Conservation (phyloP, 2,113 vertebrate genomes). For the Ceyx cyanopectus region DNA sequence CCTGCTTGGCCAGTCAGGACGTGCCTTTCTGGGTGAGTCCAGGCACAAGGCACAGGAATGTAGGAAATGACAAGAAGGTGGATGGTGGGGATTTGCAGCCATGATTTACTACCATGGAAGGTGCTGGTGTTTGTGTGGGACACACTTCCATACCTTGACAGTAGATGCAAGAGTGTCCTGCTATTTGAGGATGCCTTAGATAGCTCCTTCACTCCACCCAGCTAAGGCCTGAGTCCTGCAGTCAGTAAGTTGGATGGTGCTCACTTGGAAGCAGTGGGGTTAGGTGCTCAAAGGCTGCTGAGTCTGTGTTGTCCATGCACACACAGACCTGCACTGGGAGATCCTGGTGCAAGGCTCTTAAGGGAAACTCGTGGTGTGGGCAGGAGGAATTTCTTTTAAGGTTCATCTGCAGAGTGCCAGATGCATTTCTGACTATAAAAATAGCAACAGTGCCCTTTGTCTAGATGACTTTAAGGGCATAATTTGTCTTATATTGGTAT, state of each 20-base stretch:
- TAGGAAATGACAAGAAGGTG: not conserved
- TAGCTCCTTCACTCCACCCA: not conserved
- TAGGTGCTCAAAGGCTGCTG: not conserved
- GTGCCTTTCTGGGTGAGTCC: not conserved
- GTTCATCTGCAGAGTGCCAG: not conserved
- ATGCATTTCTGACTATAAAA: slow-evolving; percentile 6
- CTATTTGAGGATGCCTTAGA: not conserved
- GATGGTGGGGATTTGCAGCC: not conserved
- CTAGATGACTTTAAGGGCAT: not conserved
- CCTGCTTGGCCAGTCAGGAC: not conserved
- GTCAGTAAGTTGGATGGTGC: not conserved
- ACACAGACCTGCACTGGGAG: not conserved
- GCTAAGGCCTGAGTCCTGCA: not conserved
- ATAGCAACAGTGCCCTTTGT: not conserved
- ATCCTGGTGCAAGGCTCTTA: not conserved
- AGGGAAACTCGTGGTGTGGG: not conserved
- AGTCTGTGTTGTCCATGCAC: not conserved
- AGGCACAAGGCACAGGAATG: not conserved
- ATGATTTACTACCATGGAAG: not conserved
- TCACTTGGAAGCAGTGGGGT: not conserved
- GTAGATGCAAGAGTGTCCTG: not conserved
- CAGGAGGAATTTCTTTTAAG: not conserved
- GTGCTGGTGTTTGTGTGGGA: not conserved
- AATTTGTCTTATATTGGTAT: not conserved
- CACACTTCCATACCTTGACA: not conserved